These are phyloP conservation scores for Bathynomus jamesi DNA, from an alignment of 1,140 invertebrate genomes.

Conservation along the genomic window DNA sequence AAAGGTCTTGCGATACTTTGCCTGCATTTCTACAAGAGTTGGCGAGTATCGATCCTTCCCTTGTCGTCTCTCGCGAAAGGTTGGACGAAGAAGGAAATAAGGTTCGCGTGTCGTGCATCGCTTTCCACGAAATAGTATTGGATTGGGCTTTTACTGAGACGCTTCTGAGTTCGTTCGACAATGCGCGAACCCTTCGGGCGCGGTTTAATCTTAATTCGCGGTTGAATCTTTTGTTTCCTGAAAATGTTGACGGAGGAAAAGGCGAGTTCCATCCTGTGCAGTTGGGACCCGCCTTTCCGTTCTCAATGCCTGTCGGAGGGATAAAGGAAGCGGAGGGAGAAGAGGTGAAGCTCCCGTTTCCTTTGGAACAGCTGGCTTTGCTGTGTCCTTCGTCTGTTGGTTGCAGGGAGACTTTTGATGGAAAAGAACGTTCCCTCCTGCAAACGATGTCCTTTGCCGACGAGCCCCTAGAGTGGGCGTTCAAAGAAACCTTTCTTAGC, in stretches of 20 bases:
- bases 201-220: background rate
- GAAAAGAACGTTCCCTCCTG: background rate
- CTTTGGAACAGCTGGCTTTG: background rate
- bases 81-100: background rate
- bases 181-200: background rate
- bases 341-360: background rate
- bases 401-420: background rate
- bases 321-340: background rate
- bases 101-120: background rate
- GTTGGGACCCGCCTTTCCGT: background rate
- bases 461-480: background rate
- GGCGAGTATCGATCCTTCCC: background rate
- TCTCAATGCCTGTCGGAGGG: background rate
- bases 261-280: background rate
- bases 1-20: too few relatives aligned
- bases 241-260: background rate
- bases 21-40: background rate
- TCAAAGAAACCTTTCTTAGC: background rate
- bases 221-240: background rate
- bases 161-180: background rate
- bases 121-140: background rate
- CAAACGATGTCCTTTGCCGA: background rate
- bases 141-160: background rate
- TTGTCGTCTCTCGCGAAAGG: background rate
- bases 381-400: background rate